Conservation (phyloP, 2,797 vertebrate species). For the Microctenopoma stevenorrisi region DNA sequence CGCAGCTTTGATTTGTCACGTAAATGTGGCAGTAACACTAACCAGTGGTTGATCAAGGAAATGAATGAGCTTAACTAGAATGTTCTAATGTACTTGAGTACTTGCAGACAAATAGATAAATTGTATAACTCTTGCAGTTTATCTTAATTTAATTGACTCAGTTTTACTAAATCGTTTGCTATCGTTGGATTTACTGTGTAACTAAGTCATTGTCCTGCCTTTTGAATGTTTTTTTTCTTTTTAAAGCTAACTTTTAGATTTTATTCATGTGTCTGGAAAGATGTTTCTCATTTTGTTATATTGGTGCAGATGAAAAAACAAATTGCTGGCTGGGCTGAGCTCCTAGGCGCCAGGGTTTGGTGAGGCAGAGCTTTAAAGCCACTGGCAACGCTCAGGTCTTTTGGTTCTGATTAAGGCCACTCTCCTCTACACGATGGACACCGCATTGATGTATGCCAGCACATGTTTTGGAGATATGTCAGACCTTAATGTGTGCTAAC, state of each 20-base stretch:
- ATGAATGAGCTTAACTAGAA: no score
- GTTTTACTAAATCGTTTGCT: not conserved
- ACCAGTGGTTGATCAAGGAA: no score
- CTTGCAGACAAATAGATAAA: no score
- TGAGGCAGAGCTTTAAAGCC: conserved; percentile 63
- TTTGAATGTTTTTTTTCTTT: conserved; percentile 24
- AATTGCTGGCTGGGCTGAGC: conserved; percentile 71
- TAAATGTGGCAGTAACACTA: not conserved
- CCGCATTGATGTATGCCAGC: conserved; percentile 32
- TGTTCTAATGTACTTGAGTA: no score
- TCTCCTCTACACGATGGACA: conserved; percentile 53
- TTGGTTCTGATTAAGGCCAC: conserved; percentile 78
- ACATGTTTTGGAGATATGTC: conserved; percentile 22
- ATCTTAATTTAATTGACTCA: conserved; percentile 1
- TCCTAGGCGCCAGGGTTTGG: conserved; percentile 73
- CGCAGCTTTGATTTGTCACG: not conserved
- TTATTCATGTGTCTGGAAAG: conserved; percentile 53
- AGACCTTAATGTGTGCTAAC: conserved; percentile 27
- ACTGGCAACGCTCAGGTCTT: conserved; percentile 71
- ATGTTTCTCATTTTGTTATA: conserved; percentile 66
- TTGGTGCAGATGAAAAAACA: conserved; percentile 75
- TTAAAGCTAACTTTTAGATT: conserved; percentile 45
- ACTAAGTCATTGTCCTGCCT: conserved; percentile 35
- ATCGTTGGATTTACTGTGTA: conserved; percentile 12
- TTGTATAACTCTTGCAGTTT: not conserved